Conservation (phyloP, 2,797 vertebrate genomes). For the Hipposideros larvatus region DNA sequence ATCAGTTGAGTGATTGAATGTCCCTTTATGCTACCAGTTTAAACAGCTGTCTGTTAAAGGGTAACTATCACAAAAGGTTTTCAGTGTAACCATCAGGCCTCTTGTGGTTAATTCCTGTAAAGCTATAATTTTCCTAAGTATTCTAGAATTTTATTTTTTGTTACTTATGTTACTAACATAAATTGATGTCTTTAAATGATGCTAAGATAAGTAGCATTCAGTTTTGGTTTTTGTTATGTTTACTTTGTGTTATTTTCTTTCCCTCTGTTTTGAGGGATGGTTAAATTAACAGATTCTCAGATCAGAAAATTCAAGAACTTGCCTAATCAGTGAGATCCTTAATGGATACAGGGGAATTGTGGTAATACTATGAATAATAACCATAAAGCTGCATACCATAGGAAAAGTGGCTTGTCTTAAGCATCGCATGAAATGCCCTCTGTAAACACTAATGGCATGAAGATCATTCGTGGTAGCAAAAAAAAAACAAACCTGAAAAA, state of each 20-base stretch:
- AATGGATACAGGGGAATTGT: not conserved
- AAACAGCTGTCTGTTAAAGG: not conserved
- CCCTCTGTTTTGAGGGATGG: not conserved
- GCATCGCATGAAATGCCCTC: not conserved
- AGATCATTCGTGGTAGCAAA: not conserved
- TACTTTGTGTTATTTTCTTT: not conserved
- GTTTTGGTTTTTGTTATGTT: not conserved
- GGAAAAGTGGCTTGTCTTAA: not conserved
- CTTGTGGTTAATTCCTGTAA: not conserved
- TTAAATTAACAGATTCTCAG: slow-evolving; percentile 4
- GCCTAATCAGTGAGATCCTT: not conserved
- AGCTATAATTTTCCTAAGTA: slow-evolving; percentile 23
- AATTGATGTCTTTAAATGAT: slow-evolving; percentile 20
- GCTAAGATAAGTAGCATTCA: not conserved
- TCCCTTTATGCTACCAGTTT: slow-evolving; percentile 32
- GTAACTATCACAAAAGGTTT: slow-evolving; percentile 27
- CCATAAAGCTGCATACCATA: not conserved
- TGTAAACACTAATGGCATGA: not conserved
- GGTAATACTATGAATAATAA: slow-evolving; percentile 1
- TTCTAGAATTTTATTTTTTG: not conserved
- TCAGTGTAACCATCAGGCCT: not conserved
- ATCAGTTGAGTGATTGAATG: not conserved
- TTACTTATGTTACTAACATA: not conserved
- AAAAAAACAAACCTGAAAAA: not conserved
- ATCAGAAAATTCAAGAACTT: slow-evolving; percentile 16